Percentiles rank a stretch among this genome's conserved stretches.
phyloP scores from a whole-genome alignment of 2,888 invertebrate genomes.

The Apodemia duryi region DNA sequence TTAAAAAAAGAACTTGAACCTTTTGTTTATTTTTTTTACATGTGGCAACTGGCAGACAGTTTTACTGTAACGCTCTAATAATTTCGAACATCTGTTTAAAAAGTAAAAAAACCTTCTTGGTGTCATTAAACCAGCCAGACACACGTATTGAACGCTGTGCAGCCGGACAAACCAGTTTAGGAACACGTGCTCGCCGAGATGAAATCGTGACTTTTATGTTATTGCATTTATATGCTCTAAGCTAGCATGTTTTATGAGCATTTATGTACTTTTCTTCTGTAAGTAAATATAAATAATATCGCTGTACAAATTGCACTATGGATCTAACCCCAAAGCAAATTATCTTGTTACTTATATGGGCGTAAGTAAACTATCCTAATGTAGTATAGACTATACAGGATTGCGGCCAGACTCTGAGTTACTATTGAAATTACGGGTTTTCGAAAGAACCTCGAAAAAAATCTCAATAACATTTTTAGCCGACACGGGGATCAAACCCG shows the following conservation, averaged over 20 bases:
- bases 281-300: too few species aligned
- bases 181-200: constrained; percentile 49
- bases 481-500: too few species aligned
- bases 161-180: constrained; percentile 23
- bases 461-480: too few species aligned
- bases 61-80: background rate
- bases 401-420: too few species aligned
- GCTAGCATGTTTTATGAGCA: background rate
- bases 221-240: constrained; percentile 32
- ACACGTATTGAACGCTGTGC: constrained; percentile 9
- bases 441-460: too few species aligned
- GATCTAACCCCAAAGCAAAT: too few species aligned
- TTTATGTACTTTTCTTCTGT: background rate
- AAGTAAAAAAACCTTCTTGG: background rate
- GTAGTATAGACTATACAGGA: too few species aligned
- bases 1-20: background rate
- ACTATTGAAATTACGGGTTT: too few species aligned
- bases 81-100: constrained; percentile 14
- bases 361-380: too few species aligned
- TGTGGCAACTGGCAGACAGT: background rate
- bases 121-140: constrained; percentile 14
- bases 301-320: too few species aligned
- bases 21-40: background rate
- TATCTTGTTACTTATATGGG: too few species aligned
- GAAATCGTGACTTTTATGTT: constrained; percentile 54